Conservation (phyloP, 2,113 vertebrate species). For the Saguinus imperator region DNA sequence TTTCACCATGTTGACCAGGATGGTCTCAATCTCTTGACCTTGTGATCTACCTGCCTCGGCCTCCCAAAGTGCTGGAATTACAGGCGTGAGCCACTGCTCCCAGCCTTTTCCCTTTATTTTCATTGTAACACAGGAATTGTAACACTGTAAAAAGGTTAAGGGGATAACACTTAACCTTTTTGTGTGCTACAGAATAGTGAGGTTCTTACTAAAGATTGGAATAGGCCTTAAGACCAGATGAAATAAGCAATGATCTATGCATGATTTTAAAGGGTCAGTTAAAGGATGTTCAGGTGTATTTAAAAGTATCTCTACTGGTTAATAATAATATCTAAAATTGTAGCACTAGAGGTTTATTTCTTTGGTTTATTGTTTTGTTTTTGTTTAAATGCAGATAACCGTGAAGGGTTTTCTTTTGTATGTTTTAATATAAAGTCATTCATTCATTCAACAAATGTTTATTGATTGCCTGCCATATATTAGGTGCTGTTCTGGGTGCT, state of each 20-base stretch:
- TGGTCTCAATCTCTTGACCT: no score
- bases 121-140: not conserved
- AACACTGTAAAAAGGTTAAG: not conserved
- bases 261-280: not conserved
- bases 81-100: no score
- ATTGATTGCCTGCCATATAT: not conserved
- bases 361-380: slow-evolving; percentile 28
- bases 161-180: not conserved
- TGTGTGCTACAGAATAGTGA: slow-evolving; percentile 5
- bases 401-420: not conserved
- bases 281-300: not conserved
- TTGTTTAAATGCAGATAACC: slow-evolving; percentile 12
- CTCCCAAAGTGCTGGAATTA: no score
- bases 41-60: no score
- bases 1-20: no score
- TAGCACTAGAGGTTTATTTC: not conserved
- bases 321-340: slow-evolving; percentile 13
- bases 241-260: not conserved
- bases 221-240: not conserved
- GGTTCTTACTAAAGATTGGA: not conserved
- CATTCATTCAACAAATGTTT: not conserved
- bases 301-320: not conserved
- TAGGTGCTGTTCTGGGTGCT: not conserved
- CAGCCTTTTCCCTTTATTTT: not conserved
- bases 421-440: slow-evolving; percentile 1